Base-by-base conservation (phyloP, 2,113 vertebrate species). In the Gasterosteus aculeatus region DNA sequence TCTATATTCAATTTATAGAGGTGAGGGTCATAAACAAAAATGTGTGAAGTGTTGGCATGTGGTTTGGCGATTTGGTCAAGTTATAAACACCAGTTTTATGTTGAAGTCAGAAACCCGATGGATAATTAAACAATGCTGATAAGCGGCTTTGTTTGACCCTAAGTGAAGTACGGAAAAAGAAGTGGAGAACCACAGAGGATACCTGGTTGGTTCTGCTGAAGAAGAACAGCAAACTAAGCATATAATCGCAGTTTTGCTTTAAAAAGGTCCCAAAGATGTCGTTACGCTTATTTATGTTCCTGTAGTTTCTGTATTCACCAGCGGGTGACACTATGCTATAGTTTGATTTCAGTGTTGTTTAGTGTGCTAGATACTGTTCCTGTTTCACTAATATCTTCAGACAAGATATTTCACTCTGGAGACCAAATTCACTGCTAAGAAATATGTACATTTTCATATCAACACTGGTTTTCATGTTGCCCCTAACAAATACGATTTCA, bases 261-360 rank as follows among this genome's bases (percentile, higher is more conserved):
- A 31, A 53, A 54, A 38, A 41, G 8, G 33, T 12, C 18, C 15
- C 5, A 47, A 22, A 39, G 10, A 41, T 59, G 41, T 29, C 8
- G 22, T 15, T 42, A 35, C 10, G 12, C 33, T 12, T 16, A 15
- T 29, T 33, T 3, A 12, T 47, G 31, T 12, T 22, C 2, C 39
- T 80, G 75, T 58, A 70, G 31, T 77, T 33, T 4, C 19, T 46
- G 2, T 7, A 1, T 53, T 54, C 12, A 64, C 72, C 83, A 86
- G 72, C 77, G 89, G 83, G 60, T 75, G 81, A 46, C 75, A 61
- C 33, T 39, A 10, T 78, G 33, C 26, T 67, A 16, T 39, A 4
- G 12, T 59, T 44, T 29, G 6, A 60, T 35, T 35, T 65, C 16
- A 44, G 35, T 64, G 18, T 44, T 38, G 33, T 61, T n/a, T 42